Evolutionary conservation across 2,888 invertebrate species (phyloP).

Genomic region (Watsonalla binaria): DNA sequence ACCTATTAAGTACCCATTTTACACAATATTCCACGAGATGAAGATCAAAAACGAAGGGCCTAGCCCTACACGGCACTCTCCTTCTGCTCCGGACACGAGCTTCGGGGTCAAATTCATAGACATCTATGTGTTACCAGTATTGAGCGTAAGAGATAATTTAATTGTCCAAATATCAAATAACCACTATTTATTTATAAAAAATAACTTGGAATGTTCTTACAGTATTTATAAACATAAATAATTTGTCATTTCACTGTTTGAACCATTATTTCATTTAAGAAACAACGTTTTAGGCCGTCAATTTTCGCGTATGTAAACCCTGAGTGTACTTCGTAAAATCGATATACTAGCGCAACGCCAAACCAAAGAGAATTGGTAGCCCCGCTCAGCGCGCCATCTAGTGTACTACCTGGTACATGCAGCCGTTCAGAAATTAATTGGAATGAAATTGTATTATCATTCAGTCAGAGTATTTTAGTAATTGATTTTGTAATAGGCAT

Average conservation of each 20-base stretch:
- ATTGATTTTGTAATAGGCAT: background rate
- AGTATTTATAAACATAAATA: background rate
- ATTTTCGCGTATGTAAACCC: slow-evolving; percentile 62
- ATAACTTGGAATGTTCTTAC: background rate
- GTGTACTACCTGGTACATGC: slow-evolving; percentile 5
- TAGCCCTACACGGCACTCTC: slow-evolving; percentile 74
- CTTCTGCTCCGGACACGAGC: slow-evolving; percentile 75
- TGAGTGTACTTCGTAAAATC: slow-evolving; percentile 52
- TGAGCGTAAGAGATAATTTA: slow-evolving; percentile 12
- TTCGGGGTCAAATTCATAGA: slow-evolving; percentile 79
- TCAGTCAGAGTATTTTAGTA: background rate
- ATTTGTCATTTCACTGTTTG: background rate
- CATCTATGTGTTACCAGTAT: slow-evolving; percentile 64
- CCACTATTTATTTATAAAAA: slow-evolving; percentile 2
- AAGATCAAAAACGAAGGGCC: slow-evolving; percentile 74
- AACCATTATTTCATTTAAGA: slow-evolving; percentile 5
- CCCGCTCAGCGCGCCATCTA: slow-evolving; percentile 55
- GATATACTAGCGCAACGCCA: slow-evolving; percentile 72
- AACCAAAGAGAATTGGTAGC: slow-evolving; percentile 48
- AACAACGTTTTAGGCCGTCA: slow-evolving; percentile 10
- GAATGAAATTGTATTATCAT: background rate
- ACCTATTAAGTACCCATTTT: slow-evolving; percentile 79
- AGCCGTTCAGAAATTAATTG: slow-evolving; percentile 3
- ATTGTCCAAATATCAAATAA: slow-evolving; percentile 5
- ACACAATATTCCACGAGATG: slow-evolving; percentile 65